phyloP scores from a whole-genome alignment of 2,888 invertebrate species.

The Synergus itoensis region DNA sequence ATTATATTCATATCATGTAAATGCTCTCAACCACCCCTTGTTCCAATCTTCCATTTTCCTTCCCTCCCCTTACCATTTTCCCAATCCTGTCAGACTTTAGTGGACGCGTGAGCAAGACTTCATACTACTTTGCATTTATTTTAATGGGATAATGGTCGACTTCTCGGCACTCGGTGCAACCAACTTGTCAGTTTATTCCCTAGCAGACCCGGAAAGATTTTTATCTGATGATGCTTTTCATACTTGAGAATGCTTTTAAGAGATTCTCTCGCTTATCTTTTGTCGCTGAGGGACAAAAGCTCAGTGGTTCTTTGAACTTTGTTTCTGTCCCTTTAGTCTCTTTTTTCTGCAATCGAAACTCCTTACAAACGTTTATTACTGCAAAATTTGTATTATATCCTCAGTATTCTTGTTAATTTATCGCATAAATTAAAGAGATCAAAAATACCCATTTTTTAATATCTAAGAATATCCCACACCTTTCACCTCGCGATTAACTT shows the following conservation, averaged over 20 bases:
- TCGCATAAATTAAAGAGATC: not conserved
- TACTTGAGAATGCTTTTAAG: slow-evolving; percentile 37
- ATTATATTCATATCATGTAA: slow-evolving; percentile 78
- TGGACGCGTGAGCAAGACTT: slow-evolving; percentile 45
- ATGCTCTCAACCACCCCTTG: slow-evolving; percentile 67
- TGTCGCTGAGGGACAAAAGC: not conserved
- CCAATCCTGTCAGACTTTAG: slow-evolving; percentile 55
- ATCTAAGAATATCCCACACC: not conserved
- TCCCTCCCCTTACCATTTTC: slow-evolving; percentile 60
- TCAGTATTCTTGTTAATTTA: too few species aligned
- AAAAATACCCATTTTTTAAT: not conserved
- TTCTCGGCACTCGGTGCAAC: slow-evolving; percentile 54
- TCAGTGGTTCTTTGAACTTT: slow-evolving; percentile 24
- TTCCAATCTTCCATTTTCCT: slow-evolving; percentile 52
- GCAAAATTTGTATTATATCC: too few species aligned
- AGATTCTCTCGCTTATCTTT: slow-evolving; percentile 25
- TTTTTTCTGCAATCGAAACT: too few species aligned
- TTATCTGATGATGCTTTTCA: slow-evolving; percentile 31
- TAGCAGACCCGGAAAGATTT: slow-evolving; percentile 5
- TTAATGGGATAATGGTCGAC: slow-evolving; percentile 66
- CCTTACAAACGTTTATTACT: too few species aligned
- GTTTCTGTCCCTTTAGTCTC: not conserved
- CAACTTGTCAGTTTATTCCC: slow-evolving; percentile 20
- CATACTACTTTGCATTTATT: slow-evolving; percentile 69
- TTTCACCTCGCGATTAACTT: slow-evolving; percentile 16